Evolutionary conservation across 2,888 invertebrate species (phyloP).

Genomic region (Carabus problematicus): DNA sequence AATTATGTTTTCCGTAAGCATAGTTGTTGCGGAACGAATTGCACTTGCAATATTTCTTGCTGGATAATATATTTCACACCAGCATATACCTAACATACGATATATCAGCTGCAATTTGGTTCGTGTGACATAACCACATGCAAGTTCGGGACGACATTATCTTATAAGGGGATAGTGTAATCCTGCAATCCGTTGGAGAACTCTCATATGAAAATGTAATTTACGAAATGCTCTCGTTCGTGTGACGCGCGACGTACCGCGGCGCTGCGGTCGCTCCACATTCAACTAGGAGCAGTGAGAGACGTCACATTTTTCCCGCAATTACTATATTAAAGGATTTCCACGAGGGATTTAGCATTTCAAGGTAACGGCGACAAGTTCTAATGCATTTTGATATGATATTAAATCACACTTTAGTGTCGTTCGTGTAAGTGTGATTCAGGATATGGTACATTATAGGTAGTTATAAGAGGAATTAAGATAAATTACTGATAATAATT

Average conservation of each 20-base stretch:
- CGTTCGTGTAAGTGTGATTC: too few species aligned
- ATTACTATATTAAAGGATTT: constrained; percentile 14
- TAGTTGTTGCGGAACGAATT: too few species aligned
- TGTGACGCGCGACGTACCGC: background rate
- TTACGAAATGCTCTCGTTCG: constrained; percentile 21
- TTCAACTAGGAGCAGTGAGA: background rate
- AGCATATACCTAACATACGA: background rate
- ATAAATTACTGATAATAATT: too few species aligned
- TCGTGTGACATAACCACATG: constrained; percentile 24
- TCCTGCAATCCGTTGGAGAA: constrained; percentile 27
- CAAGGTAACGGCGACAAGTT: constrained; percentile 2
- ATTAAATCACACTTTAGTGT: background rate
- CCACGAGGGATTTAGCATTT: background rate
- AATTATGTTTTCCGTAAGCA: too few species aligned
- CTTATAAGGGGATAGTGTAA: constrained; percentile 29
- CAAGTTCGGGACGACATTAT: constrained; percentile 25
- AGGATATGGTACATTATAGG: too few species aligned
- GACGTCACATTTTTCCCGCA: constrained; percentile 3
- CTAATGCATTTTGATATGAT: background rate
- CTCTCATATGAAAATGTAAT: constrained; percentile 41
- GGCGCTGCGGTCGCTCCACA: background rate
- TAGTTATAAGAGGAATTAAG: too few species aligned
- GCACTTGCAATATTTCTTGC: background rate
- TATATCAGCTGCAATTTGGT: constrained; percentile 21
- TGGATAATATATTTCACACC: background rate